These are phyloP conservation scores for Leuciscus waleckii DNA, from an alignment of 2,797 vertebrate genomes.

Conservation along the genomic window DNA sequence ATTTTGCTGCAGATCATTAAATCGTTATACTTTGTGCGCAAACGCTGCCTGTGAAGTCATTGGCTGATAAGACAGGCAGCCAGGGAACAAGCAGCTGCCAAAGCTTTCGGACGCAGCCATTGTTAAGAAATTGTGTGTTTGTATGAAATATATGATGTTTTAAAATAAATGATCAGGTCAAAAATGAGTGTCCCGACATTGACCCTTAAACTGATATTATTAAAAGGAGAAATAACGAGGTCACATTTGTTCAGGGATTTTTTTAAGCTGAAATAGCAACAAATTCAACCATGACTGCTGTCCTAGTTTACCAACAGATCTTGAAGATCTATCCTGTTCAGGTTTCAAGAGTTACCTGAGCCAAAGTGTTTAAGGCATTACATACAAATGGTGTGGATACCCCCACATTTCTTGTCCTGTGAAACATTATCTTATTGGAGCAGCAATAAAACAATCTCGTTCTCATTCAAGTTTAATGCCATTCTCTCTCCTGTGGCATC, in stretches of 20 bases:
- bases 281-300: not conserved
- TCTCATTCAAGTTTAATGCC: constrained; percentile 71
- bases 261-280: not conserved
- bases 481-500: constrained; percentile 59
- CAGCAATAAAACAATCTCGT: constrained; percentile 63
- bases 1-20: not conserved
- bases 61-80: not conserved
- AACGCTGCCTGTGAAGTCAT: not conserved
- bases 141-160: not conserved
- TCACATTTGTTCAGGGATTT: not conserved
- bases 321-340: constrained; percentile 28
- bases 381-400: constrained; percentile 43
- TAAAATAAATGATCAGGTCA: not conserved
- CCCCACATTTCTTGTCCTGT: constrained; percentile 22
- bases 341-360: constrained; percentile 49
- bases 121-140: not conserved
- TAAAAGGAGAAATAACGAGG: not conserved
- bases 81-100: not conserved
- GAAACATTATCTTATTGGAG: constrained; percentile 62
- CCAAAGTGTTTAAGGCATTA: constrained; percentile 53
- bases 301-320: constrained; percentile 15
- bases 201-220: not conserved
- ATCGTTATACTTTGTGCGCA: not conserved
- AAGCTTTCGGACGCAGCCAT: not conserved
- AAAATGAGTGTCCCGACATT: too few relatives aligned